phyloP scores from a whole-genome alignment of 2,113 vertebrate species.

The Trematocara macrostoma region DNA sequence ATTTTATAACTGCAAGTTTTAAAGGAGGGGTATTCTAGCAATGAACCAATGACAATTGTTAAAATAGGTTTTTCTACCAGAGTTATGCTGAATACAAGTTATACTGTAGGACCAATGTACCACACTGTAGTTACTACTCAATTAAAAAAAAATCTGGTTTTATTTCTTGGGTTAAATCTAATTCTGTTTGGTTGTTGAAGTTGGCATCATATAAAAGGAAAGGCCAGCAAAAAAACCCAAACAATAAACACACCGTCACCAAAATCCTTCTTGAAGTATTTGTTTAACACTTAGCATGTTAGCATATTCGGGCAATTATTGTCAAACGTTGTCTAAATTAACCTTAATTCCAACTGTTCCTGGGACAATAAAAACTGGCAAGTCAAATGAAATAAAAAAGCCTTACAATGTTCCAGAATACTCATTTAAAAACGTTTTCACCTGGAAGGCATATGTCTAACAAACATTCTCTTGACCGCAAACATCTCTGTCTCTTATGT shows the following conservation, averaged over 20 bases:
- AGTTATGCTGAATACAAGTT: background rate
- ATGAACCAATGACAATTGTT: background rate
- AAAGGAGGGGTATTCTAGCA: slow-evolving; percentile 15
- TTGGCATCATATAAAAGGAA: fast-evolving
- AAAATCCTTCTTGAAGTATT: background rate
- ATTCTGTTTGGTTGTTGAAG: background rate
- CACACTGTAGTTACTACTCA: background rate
- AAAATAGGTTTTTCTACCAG: background rate
- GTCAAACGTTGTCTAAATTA: background rate
- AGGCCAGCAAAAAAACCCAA: fast-evolving
- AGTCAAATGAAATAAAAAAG: background rate
- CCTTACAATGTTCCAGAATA: background rate
- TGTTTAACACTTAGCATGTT: background rate
- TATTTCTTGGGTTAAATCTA: background rate
- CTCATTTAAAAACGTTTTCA: background rate
- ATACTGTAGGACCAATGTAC: background rate
- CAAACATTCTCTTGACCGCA: fast-evolving
- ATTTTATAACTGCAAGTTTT: background rate
- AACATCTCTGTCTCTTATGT: background rate
- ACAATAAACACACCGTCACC: background rate
- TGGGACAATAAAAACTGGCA: background rate
- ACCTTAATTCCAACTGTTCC: background rate
- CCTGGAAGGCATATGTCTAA: background rate
- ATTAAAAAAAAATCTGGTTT: background rate
- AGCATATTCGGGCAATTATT: background rate